Conservation (phyloP, 2,113 vertebrate genomes). For the Elgaria multicarinata region DNA sequence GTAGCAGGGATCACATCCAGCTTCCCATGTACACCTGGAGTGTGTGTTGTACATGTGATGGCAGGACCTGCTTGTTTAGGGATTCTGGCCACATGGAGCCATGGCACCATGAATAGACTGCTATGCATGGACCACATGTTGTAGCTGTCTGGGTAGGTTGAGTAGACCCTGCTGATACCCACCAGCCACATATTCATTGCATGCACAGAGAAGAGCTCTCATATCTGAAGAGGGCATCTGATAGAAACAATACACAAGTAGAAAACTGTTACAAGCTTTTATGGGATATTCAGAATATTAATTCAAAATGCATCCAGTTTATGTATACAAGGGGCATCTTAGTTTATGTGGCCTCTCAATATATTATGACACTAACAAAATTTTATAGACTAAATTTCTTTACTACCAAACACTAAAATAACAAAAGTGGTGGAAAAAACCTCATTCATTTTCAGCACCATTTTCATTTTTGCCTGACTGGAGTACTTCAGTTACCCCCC, state of each 20-base stretch:
- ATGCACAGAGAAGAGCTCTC: background rate
- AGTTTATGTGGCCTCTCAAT: conserved; percentile 30
- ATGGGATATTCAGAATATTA: conserved; percentile 21
- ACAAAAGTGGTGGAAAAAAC: conserved; percentile 41
- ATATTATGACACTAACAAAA: conserved; percentile 44
- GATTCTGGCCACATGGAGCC: background rate
- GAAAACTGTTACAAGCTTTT: conserved; percentile 33
- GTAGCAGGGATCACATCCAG: background rate
- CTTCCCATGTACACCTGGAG: background rate
- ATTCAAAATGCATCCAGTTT: background rate
- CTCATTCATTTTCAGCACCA: conserved; percentile 21
- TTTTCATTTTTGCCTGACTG: conserved; percentile 22
- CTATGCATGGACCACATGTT: background rate
- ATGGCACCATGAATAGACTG: background rate
- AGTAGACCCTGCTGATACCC: background rate
- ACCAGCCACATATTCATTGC: background rate
- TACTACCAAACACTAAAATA: conserved; percentile 23
- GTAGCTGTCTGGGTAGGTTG: background rate
- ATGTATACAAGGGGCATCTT: background rate
- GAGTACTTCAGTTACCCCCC: conserved; percentile 44
- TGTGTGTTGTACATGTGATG: background rate
- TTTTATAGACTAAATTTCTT: conserved; percentile 40
- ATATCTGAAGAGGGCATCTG: background rate
- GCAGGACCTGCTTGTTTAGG: background rate
- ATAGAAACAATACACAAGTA: background rate